Conservation (phyloP, 2,797 vertebrate genomes). For the Acanthiza pusilla region DNA sequence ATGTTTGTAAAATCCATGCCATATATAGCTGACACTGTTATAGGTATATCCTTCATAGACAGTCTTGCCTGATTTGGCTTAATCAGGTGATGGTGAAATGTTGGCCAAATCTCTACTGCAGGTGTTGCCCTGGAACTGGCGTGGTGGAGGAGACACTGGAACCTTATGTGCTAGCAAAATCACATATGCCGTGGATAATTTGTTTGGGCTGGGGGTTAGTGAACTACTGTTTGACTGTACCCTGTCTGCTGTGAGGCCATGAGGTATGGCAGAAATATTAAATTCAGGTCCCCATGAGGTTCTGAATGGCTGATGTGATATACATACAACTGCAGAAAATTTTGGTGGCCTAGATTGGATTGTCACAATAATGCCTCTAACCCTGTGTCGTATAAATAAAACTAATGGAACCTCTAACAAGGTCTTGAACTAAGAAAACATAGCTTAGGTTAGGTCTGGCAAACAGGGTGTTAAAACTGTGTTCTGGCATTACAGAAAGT, state of each 20-base stretch:
- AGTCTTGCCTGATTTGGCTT: background rate
- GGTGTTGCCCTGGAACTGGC: background rate
- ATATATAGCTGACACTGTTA: background rate
- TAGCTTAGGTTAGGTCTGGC: background rate
- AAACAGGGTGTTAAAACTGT: background rate
- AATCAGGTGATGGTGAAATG: background rate
- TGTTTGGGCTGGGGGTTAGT: background rate
- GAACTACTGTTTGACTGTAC: background rate
- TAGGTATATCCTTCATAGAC: background rate
- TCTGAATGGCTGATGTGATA: background rate
- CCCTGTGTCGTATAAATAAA: background rate
- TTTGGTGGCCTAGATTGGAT: background rate
- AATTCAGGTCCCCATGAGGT: background rate
- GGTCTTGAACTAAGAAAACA: background rate
- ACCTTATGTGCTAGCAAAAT: background rate
- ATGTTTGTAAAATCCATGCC: background rate
- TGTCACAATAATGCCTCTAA: background rate
- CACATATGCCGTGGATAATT: background rate
- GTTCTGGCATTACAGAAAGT: rapidly evolving
- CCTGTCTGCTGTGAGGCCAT: background rate
- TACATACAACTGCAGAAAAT: background rate
- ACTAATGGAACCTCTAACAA: background rate
- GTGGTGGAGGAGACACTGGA: background rate
- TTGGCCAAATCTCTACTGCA: background rate
- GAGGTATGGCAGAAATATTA: background rate